Base-by-base conservation (phyloP, 1,140 invertebrate species). In the Copidosoma floridanum region DNA sequence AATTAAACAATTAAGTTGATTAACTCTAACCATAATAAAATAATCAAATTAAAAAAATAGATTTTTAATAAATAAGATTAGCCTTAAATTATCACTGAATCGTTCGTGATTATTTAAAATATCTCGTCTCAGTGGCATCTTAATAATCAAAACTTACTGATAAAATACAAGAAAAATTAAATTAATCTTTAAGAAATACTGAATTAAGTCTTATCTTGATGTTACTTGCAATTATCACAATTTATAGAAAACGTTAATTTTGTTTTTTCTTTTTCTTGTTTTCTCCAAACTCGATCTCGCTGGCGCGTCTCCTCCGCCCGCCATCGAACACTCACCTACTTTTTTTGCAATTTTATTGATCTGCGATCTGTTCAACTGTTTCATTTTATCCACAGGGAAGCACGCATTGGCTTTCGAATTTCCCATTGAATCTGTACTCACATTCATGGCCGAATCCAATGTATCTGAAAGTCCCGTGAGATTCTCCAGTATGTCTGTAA, bases 281-380 rank as follows among this genome's bases (percentile, higher is more conserved):
- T 46, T 68, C 46, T 72, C 68, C 10, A 69, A 64, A 10, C 57
- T 65, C 38, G 65, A 56, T 7, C 71, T 58, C 12, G 61, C 38
- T 2, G 69, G 66, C 14, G 66, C 71, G 37, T 74, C 72, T 3
- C 73, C 71, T 35, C 66, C 71, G n/a, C 70, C 70, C 6, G 59
- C 67, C 20, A 40, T 53, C 3, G 69, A 71, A 46, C 62, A 68
- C 18, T 66, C 52, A 1, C 14, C 54, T 2, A 59, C 23, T 52
- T 52, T 59, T 32, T 52, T 58, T 16, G 46, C 35, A 37, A 52
- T 23, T 50, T 26, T 59, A 26, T 52, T 52, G 2, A 35, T n/a
- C 23, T 52, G 38, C 1, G 7, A 0, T 44, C 52, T 59, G n/a
- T 37, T 52, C 1, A 44, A 35, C n/a, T 40, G 41, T 59, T 26